These are phyloP conservation scores for Melanchra persicariae DNA, from an alignment of 2,888 invertebrate species.

Conservation along the genomic window DNA sequence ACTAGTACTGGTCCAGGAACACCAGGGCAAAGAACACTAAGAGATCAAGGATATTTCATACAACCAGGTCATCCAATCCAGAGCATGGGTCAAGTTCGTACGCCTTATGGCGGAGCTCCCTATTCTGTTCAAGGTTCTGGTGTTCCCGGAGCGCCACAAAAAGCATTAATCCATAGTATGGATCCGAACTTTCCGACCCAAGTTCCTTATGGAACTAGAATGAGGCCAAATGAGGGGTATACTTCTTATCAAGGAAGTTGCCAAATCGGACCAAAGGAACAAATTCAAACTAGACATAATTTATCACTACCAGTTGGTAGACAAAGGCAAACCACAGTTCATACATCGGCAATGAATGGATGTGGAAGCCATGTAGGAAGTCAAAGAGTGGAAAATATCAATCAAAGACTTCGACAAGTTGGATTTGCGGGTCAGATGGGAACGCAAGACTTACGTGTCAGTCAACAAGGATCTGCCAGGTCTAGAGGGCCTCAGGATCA, in stretches of 20 bases:
- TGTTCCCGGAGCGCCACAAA: background rate
- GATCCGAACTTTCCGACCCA: conserved; percentile 9
- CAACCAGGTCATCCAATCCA: conserved; percentile 23
- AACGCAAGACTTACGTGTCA: background rate
- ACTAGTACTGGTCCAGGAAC: conserved; percentile 7
- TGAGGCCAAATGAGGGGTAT: background rate
- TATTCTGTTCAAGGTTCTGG: conserved; percentile 10
- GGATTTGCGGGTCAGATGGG: background rate
- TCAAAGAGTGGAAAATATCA: conserved; percentile 30
- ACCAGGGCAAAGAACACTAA: background rate
- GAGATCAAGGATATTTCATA: conserved; percentile 20
- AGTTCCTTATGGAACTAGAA: conserved; percentile 7
- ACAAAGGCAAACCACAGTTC: conserved; percentile 1
- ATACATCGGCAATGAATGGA: background rate
- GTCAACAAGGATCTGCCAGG: background rate
- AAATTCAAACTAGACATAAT: conserved; percentile 4
- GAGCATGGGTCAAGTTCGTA: background rate
- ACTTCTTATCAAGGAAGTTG: conserved; percentile 1
- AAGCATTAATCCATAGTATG: conserved; percentile 1
- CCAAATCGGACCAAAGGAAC: background rate
- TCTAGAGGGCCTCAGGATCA: background rate
- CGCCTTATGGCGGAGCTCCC: background rate
- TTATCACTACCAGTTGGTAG: background rate
- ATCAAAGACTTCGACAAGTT: conserved; percentile 20
- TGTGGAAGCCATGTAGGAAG: background rate